These are phyloP conservation scores for Neofelis nebulosa DNA, from an alignment of 2,113 vertebrate species.

Conservation along the genomic window DNA sequence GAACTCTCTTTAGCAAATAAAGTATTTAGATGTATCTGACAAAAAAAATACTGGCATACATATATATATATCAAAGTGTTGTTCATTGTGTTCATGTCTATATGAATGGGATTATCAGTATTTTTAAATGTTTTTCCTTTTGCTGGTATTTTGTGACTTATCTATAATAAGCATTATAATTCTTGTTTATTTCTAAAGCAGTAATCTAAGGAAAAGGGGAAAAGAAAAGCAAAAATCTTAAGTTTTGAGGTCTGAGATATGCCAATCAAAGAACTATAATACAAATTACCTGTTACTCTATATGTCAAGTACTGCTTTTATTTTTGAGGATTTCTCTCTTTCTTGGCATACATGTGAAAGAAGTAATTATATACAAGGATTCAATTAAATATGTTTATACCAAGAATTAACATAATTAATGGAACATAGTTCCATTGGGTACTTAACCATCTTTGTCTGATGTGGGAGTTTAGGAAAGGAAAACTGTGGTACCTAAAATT, in stretches of 20 bases:
- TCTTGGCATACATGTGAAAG: neutral
- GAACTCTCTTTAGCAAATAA: conserved; percentile 19
- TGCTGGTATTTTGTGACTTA: conserved; percentile 28
- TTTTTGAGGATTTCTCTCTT: neutral
- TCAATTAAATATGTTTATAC: neutral
- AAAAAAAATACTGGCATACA: neutral
- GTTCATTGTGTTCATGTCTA: neutral
- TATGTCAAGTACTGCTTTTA: neutral
- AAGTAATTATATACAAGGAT: neutral
- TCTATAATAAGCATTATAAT: neutral
- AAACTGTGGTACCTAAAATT: neutral
- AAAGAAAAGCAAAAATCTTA: neutral
- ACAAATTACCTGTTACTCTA: neutral
- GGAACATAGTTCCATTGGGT: neutral
- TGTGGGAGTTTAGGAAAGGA: conserved; percentile 11
- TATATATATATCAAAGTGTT: neutral
- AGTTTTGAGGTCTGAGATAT: neutral
- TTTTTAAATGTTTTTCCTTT: neutral
- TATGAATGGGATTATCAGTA: neutral
- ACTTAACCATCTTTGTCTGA: neutral
- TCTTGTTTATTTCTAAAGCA: conserved; percentile 21
- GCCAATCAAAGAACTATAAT: neutral
- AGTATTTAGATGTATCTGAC: neutral
- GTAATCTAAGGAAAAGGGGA: neutral
- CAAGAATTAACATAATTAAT: conserved; percentile 14